A percentile compares a stretch with the other conserved stretches of the same genome.
These are phyloP conservation scores for Drosophila dunni DNA, from an alignment of 1,140 invertebrate species.

Conservation along the genomic window DNA sequence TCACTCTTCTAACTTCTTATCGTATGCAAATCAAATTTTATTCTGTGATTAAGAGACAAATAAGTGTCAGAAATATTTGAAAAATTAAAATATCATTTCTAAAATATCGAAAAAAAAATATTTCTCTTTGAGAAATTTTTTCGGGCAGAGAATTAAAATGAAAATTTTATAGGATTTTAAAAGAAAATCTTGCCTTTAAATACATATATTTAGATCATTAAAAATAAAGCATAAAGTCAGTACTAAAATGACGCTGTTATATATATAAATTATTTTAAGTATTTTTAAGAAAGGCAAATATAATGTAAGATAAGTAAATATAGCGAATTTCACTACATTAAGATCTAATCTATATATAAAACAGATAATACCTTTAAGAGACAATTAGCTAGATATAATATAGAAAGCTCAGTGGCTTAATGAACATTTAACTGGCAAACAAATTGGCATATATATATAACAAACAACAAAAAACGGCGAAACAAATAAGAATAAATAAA, in stretches of 20 bases:
- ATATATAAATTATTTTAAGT: too few relatives aligned
- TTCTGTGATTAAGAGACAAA: neutral
- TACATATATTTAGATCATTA: too few relatives aligned
- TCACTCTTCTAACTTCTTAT: neutral
- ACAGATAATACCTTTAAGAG: slow-evolving; percentile 3
- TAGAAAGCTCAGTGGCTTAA: slow-evolving; percentile 9
- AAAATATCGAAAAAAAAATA: too few relatives aligned
- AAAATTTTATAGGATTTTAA: too few relatives aligned
- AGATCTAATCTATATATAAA: neutral
- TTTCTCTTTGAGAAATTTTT: too few relatives aligned
- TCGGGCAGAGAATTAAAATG: too few relatives aligned
- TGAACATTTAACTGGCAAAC: slow-evolving; percentile 41
- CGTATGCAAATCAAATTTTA: slow-evolving; percentile 20
- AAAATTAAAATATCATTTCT: neutral
- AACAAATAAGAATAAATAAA: slow-evolving; percentile 9
- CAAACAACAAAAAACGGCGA: slow-evolving; percentile 23
- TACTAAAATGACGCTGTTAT: too few relatives aligned
- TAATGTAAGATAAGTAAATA: too few relatives aligned
- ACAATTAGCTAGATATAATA: neutral
- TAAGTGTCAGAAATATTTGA: neutral
- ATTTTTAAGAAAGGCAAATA: too few relatives aligned
- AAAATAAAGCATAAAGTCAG: too few relatives aligned
- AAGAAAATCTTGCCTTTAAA: too few relatives aligned
- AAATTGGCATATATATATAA: slow-evolving; percentile 21
- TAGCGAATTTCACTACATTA: too few relatives aligned